phyloP scores from a whole-genome alignment of 2,888 invertebrate species.

The Tiliacea aurago region DNA sequence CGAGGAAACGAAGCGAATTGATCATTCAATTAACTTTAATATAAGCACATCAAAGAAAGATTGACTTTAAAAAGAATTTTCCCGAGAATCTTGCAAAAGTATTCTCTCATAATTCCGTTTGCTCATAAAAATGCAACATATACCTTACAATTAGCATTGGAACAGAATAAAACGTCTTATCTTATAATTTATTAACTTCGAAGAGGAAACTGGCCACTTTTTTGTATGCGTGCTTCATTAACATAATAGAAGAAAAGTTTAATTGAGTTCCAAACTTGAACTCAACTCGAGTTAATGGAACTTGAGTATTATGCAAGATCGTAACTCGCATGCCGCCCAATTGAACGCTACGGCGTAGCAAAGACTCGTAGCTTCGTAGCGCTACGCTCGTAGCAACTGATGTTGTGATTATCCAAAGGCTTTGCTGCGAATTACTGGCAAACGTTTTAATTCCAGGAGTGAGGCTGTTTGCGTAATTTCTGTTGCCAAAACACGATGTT shows the following conservation, averaged over 20 bases:
- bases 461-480: constrained; percentile 61
- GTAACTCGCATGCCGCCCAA: constrained; percentile 68
- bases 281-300: constrained; percentile 70
- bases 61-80: constrained; percentile 28
- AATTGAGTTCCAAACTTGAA: constrained; percentile 75
- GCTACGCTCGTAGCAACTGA: constrained; percentile 59
- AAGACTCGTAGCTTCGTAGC: constrained; percentile 61
- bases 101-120: constrained; percentile 33
- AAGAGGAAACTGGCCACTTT: constrained; percentile 59
- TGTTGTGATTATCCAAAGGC: constrained; percentile 65
- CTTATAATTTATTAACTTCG: constrained; percentile 65
- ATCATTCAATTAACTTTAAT: constrained; percentile 51
- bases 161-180: constrained; percentile 58
- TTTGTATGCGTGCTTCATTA: constrained; percentile 71
- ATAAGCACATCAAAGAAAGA: constrained; percentile 33
- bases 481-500: constrained; percentile 62
- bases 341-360: constrained; percentile 65
- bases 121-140: constrained; percentile 58
- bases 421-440: constrained; percentile 58
- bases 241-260: constrained; percentile 77
- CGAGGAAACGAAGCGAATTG: constrained; percentile 10
- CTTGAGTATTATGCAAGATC: constrained; percentile 70
- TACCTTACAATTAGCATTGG: constrained; percentile 59
- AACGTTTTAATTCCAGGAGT: constrained; percentile 61
- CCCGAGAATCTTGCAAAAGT: constrained; percentile 14